Evolutionary conservation across 2,888 invertebrate species (phyloP).

Genomic region (Corbicula japonica): DNA sequence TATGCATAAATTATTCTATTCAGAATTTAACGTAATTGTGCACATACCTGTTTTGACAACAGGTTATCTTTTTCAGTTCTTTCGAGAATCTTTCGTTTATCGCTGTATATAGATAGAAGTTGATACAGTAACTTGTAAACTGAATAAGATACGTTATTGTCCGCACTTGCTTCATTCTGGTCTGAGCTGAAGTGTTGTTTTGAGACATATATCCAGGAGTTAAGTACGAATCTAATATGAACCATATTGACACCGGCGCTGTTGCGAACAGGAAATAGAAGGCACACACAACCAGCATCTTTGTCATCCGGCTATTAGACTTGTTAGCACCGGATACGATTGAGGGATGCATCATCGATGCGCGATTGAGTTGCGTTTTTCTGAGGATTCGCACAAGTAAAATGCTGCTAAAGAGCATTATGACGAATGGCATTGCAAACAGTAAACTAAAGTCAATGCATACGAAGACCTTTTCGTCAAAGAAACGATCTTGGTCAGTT

Average conservation of each 20-base stretch:
- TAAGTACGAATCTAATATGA: constrained; percentile 70
- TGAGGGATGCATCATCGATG: constrained; percentile 46
- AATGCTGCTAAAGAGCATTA: constrained; percentile 67
- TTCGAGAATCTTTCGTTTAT: constrained; percentile 63
- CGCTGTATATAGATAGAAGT: constrained; percentile 72
- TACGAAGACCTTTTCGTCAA: constrained; percentile 70
- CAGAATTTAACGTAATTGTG: too few relatives aligned
- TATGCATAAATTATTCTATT: too few relatives aligned
- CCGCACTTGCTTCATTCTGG: constrained; percentile 62
- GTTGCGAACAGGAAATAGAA: constrained; percentile 69
- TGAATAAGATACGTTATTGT: constrained; percentile 65
- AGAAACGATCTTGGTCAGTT: constrained; percentile 46
- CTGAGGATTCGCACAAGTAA: constrained; percentile 50
- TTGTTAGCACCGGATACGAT: constrained; percentile 37
- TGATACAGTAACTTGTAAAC: constrained; percentile 69
- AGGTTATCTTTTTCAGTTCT: constrained; percentile 49
- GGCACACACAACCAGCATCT: constrained; percentile 67
- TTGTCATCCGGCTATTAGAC: constrained; percentile 65
- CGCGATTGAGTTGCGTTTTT: constrained; percentile 38
- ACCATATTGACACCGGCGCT: constrained; percentile 68
- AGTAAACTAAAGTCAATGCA: constrained; percentile 68
- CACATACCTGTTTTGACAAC: constrained; percentile 61
- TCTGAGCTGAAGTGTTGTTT: too few relatives aligned
- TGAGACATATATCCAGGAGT: constrained; percentile 26
- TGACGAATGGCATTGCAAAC: constrained; percentile 61